Evolutionary conservation across 2,888 invertebrate species (phyloP).

Genomic region (Phasia obesa): DNA sequence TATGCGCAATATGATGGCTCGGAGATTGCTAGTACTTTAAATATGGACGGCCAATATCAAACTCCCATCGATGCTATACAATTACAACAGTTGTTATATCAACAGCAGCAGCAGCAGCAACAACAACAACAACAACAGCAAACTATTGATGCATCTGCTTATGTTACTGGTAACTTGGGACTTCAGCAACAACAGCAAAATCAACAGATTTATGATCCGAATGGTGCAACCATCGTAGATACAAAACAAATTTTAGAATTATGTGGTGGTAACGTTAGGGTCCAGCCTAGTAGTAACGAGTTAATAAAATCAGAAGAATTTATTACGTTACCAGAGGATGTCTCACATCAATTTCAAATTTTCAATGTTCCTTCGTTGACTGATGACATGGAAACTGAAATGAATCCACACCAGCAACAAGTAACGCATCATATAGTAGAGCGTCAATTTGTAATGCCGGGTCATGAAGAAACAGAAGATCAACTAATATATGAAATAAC

Average conservation of each 20-base stretch:
- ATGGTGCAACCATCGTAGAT: slow-evolving; percentile 57
- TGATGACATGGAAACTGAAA: slow-evolving; percentile 72
- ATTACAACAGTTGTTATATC: slow-evolving; percentile 78
- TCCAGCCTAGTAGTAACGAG: slow-evolving; percentile 49
- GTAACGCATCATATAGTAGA: slow-evolving; percentile 76
- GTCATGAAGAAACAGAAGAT: slow-evolving; percentile 66
- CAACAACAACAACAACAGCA: slow-evolving; percentile 77
- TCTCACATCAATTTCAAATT: slow-evolving; percentile 75
- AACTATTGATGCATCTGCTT: slow-evolving; percentile 59
- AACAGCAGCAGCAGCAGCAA: slow-evolving; percentile 73
- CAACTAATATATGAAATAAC: slow-evolving; percentile 77
- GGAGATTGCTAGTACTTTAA: slow-evolving; percentile 43
- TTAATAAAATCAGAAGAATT: slow-evolving; percentile 58
- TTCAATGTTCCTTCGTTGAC: slow-evolving; percentile 78
- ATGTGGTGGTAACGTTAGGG: slow-evolving; percentile 65
- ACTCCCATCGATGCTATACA: slow-evolving; percentile 78
- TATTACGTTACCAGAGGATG: slow-evolving; percentile 67
- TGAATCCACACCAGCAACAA: slow-evolving; percentile 52
- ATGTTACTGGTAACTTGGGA: slow-evolving; percentile 49
- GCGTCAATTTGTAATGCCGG: slow-evolving; percentile 69
- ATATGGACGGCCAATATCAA: slow-evolving; percentile 66
- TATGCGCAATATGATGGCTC: slow-evolving; percentile 65
- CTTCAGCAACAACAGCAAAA: slow-evolving; percentile 74
- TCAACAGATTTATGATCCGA: slow-evolving; percentile 63
- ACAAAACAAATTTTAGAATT: slow-evolving; percentile 72